Conservation (phyloP, 2,888 invertebrate genomes). For the Sesia bembeciformis region DNA sequence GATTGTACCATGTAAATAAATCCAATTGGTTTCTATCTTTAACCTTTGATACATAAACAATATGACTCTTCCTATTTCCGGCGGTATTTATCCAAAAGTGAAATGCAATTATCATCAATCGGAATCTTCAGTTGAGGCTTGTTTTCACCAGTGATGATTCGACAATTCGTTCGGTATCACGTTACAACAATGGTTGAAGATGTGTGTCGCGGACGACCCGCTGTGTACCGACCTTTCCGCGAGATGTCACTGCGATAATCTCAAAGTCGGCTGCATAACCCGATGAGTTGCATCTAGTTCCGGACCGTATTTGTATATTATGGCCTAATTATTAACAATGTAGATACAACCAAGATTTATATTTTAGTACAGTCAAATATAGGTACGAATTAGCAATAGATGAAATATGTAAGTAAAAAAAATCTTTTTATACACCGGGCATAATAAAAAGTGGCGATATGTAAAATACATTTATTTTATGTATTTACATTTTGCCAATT, state of each 20-base stretch:
- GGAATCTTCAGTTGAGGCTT: slow-evolving; percentile 26
- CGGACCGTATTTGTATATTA: too few species aligned
- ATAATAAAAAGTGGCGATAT: too few species aligned
- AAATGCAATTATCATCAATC: slow-evolving; percentile 39
- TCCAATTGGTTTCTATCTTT: slow-evolving; percentile 3
- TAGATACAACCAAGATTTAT: too few species aligned
- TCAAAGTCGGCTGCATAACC: background rate
- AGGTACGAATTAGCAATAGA: too few species aligned
- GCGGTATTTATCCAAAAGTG: slow-evolving; percentile 40
- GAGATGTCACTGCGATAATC: slow-evolving; percentile 9
- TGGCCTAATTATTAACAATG: too few species aligned
- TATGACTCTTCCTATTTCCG: slow-evolving; percentile 10
- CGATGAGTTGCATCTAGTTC: background rate
- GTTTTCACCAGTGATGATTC: slow-evolving; percentile 56
- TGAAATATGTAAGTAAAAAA: too few species aligned
- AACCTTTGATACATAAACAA: slow-evolving; percentile 31
- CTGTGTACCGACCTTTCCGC: slow-evolving; percentile 24
- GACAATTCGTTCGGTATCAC: slow-evolving; percentile 20
- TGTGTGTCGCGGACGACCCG: slow-evolving; percentile 22
- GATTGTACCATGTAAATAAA: background rate
- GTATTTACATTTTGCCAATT: too few species aligned
- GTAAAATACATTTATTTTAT: too few species aligned
- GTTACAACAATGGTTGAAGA: slow-evolving; percentile 24
- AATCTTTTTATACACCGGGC: too few species aligned
- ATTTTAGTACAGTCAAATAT: too few species aligned